Evolutionary conservation across 1,140 invertebrate genomes (phyloP).

Genomic region (Calycopis cecrops): DNA sequence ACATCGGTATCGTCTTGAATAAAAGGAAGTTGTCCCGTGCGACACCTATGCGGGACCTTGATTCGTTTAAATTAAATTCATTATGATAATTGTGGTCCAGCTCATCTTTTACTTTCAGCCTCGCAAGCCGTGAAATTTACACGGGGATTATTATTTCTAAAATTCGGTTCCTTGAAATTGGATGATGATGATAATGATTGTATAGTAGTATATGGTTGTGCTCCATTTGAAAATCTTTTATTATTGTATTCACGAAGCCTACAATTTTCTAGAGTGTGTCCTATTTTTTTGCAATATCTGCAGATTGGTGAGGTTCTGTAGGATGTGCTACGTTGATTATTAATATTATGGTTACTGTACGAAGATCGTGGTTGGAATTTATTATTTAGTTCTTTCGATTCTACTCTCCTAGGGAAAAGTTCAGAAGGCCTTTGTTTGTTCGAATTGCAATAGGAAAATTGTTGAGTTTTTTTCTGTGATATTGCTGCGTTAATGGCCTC

Average conservation of each 20-base stretch:
- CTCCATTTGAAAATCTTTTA: constrained; percentile 1
- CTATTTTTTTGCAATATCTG: constrained; percentile 2
- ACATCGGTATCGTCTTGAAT: background rate
- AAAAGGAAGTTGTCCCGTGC: background rate
- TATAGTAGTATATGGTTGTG: background rate
- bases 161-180: background rate
- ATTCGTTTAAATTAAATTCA: background rate
- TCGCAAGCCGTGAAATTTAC: background rate
- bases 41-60: background rate
- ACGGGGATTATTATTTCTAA: background rate
- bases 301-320: background rate
- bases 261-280: background rate
- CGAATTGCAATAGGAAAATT: background rate
- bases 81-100: background rate
- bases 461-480: constrained; percentile 20
- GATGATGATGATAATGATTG: constrained; percentile 2
- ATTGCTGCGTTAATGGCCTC: constrained; percentile 27
- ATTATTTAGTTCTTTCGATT: no score
- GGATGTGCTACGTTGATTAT: no score
- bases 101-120: background rate
- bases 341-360: background rate
- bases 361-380: background rate
- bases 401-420: no score
- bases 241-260: background rate
- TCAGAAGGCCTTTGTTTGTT: no score